A percentile compares a stretch with the other conserved stretches of the same genome.
Conservation (phyloP, 2,888 invertebrate species). For the Agrilus cyanescens region DNA sequence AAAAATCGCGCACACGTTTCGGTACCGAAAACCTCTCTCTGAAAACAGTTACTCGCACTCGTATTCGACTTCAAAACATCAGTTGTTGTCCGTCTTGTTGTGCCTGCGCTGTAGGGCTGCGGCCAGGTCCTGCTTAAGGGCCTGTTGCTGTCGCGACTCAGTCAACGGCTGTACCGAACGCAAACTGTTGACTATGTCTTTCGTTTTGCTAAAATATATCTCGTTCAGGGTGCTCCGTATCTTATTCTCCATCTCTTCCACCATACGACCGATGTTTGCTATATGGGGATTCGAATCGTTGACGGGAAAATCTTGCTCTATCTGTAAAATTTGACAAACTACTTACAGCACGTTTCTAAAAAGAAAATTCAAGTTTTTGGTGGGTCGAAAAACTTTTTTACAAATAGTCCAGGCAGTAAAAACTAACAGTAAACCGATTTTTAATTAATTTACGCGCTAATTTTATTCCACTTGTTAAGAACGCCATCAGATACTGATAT, state of each 20-base stretch:
- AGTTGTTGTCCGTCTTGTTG: conserved; percentile 45
- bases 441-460: too few species aligned
- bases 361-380: too few species aligned
- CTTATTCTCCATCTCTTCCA: conserved; percentile 99
- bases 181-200: conserved; percentile 92
- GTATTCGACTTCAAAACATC: conserved; percentile 18
- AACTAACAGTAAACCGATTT: too few species aligned
- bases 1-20: too few species aligned
- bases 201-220: conserved; percentile 98
- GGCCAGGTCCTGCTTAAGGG: conserved; percentile 75
- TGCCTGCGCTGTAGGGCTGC: conserved; percentile 73
- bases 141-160: conserved; percentile 73
- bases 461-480: too few species aligned
- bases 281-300: conserved; percentile 94
- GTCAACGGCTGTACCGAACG: conserved; percentile 62
- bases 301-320: conserved; percentile 82
- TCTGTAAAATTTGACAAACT: conserved; percentile 47
- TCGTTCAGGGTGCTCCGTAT: conserved; percentile 96
- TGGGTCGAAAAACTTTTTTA: too few species aligned
- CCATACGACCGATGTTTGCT: conserved; percentile 96
- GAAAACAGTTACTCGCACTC: neutral
- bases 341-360: too few species aligned
- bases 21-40: too few species aligned
- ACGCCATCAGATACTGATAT: too few species aligned
- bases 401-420: too few species aligned